A percentile compares a stretch with the other conserved stretches of the same genome.
phyloP scores from a whole-genome alignment of 1,140 invertebrate species.

The Batillaria attramentaria region DNA sequence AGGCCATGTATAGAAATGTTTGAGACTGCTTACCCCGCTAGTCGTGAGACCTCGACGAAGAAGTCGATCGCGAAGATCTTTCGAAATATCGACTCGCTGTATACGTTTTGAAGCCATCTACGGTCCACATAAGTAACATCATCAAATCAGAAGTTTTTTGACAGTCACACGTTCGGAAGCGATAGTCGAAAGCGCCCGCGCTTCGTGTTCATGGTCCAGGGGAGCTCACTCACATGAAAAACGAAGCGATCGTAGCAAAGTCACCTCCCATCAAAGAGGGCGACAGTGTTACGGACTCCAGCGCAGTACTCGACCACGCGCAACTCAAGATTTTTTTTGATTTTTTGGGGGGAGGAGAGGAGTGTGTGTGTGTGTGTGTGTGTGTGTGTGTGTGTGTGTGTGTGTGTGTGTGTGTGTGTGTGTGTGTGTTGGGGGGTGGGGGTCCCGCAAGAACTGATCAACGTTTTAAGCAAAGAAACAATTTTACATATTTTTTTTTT shows the following conservation, averaged over 20 bases:
- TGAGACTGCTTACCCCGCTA: constrained; percentile 23
- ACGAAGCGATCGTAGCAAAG: too few species aligned
- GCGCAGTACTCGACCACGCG: too few species aligned
- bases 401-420: background rate
- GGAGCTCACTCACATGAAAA: too few species aligned
- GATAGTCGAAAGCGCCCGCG: too few species aligned
- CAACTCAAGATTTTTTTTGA: too few species aligned
- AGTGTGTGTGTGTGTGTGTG: background rate
- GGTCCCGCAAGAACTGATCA: background rate
- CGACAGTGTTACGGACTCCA: too few species aligned
- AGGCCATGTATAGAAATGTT: too few species aligned
- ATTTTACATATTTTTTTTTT: background rate
- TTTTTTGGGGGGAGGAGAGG: background rate
- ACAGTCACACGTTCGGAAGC: too few species aligned
- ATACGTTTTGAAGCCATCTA: constrained; percentile 21
- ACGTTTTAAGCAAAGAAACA: background rate
- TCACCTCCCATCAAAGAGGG: too few species aligned
- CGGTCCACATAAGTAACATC: too few species aligned
- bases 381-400: constrained; percentile 3
- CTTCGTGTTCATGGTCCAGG: too few species aligned
- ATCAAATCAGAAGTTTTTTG: too few species aligned
- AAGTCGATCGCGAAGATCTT: constrained; percentile 19
- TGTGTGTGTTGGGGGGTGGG: background rate
- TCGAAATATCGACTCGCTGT: constrained; percentile 22
- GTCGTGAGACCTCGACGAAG: constrained; percentile 7